Conservation (phyloP, 2,113 vertebrate species). For the Seriola aureovittata region DNA sequence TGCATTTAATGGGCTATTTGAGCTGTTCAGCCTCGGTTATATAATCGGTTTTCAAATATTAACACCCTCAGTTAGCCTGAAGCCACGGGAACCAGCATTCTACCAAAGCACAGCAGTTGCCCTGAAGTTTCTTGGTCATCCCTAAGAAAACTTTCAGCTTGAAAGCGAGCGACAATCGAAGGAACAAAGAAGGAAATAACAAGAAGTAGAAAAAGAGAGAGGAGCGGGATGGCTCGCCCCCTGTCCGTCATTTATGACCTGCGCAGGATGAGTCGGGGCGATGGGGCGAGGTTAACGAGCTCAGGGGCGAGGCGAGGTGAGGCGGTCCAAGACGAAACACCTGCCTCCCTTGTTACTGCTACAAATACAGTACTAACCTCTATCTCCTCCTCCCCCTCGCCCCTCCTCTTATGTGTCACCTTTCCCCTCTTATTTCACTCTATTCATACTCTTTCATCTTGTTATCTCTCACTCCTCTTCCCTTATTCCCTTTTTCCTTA, state of each 20-base stretch:
- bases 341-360: slow-evolving; percentile 74
- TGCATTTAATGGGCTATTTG: slow-evolving; percentile 34
- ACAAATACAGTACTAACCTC: slow-evolving; percentile 56
- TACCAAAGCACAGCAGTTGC: not conserved
- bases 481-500: not conserved
- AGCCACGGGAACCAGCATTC: slow-evolving; percentile 27
- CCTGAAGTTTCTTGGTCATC: slow-evolving; percentile 18
- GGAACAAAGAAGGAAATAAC: slow-evolving; percentile 9
- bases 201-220: not conserved
- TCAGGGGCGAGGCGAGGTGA: slow-evolving; percentile 10
- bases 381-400: slow-evolving; percentile 11
- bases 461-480: slow-evolving; percentile 12
- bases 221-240: slow-evolving; percentile 19
- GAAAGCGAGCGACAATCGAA: not conserved
- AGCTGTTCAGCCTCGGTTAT: slow-evolving; percentile 36
- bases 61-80: slow-evolving; percentile 35
- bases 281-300: slow-evolving; percentile 60
- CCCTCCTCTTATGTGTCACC: not conserved
- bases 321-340: slow-evolving; percentile 55
- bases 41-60: slow-evolving; percentile 60
- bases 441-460: slow-evolving; percentile 32
- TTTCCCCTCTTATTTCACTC: slow-evolving; percentile 47
- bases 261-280: slow-evolving; percentile 29
- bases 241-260: slow-evolving; percentile 45
- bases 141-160: slow-evolving; percentile 1